A percentile compares a stretch with the other conserved stretches of the same genome.
These are phyloP conservation scores for Sphaeramia orbicularis DNA, from an alignment of 2,797 vertebrate genomes.

Conservation along the genomic window DNA sequence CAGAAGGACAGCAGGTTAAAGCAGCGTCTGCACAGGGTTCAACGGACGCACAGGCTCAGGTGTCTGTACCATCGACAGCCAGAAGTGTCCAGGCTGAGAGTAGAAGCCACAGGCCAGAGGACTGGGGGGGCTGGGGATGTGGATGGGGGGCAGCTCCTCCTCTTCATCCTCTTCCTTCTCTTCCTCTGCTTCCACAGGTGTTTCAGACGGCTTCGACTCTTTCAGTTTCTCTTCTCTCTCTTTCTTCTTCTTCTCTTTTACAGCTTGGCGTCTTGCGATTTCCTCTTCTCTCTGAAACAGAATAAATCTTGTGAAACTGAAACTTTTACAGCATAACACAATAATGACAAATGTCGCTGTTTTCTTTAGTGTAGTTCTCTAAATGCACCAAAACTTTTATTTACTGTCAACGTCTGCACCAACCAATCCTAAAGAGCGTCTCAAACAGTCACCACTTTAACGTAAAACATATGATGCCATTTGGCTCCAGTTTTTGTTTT, in stretches of 20 bases:
- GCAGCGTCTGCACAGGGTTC: background rate
- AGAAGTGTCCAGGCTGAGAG: conserved; percentile 90
- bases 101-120: conserved; percentile 93
- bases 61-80: conserved; percentile 91
- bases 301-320: background rate
- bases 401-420: no score
- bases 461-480: no score
- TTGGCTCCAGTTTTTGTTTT: no score
- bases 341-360: no score
- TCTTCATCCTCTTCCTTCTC: conserved; percentile 77
- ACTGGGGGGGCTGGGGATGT: conserved; percentile 87
- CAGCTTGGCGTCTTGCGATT: conserved; percentile 76
- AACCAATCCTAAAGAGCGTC: no score
- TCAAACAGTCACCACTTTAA: no score
- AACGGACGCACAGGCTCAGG: no score
- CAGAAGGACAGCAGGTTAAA: conserved; percentile 5
- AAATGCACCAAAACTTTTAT: no score
- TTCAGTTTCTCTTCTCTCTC: conserved; percentile 70
- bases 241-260: conserved; percentile 79
- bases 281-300: conserved; percentile 86
- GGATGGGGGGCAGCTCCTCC: conserved; percentile 85
- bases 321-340: no score
- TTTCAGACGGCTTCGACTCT: conserved; percentile 47
- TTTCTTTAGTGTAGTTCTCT: no score
- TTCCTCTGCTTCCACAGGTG: conserved; percentile 41